Percentiles rank a stretch among this genome's conserved stretches.
These are phyloP conservation scores for Saimiri boliviensis DNA, from an alignment of 2,113 vertebrate genomes.

Conservation along the genomic window DNA sequence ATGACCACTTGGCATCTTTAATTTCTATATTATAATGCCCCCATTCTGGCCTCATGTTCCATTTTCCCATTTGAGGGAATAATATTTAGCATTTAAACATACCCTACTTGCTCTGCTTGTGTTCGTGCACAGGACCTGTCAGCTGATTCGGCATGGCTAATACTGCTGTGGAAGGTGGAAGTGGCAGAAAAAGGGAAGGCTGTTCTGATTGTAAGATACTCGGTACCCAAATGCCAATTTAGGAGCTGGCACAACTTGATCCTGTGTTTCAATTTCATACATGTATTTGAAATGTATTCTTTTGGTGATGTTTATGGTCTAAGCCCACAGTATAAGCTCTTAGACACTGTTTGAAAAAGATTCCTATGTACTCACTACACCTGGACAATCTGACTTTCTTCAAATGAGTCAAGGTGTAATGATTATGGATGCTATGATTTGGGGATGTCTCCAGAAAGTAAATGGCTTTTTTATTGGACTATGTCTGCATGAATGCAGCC, in stretches of 20 bases:
- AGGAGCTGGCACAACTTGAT: not conserved
- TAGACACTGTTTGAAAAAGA: conserved; percentile 36
- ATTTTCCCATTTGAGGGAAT: not conserved
- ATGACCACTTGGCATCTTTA: not conserved
- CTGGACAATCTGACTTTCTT: not conserved
- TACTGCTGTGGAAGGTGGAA: not conserved
- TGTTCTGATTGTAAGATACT: not conserved
- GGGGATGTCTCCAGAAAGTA: not conserved
- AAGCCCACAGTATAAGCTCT: not conserved
- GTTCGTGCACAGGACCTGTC: conserved; percentile 8
- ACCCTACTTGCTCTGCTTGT: conserved; percentile 12
- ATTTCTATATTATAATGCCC: not conserved
- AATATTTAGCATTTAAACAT: conserved; percentile 34
- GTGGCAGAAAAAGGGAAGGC: not conserved
- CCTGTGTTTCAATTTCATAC: not conserved
- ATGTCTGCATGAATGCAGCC: not conserved
- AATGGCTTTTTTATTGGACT: not conserved
- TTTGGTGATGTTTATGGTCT: not conserved
- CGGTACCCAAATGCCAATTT: not conserved
- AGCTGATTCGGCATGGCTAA: not conserved
- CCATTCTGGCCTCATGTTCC: not conserved
- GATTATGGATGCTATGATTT: not conserved
- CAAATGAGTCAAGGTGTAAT: not conserved
- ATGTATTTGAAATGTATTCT: not conserved
- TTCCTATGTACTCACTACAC: not conserved